Conservation (phyloP, 2,888 invertebrate genomes). For the Agonopterix arenella region DNA sequence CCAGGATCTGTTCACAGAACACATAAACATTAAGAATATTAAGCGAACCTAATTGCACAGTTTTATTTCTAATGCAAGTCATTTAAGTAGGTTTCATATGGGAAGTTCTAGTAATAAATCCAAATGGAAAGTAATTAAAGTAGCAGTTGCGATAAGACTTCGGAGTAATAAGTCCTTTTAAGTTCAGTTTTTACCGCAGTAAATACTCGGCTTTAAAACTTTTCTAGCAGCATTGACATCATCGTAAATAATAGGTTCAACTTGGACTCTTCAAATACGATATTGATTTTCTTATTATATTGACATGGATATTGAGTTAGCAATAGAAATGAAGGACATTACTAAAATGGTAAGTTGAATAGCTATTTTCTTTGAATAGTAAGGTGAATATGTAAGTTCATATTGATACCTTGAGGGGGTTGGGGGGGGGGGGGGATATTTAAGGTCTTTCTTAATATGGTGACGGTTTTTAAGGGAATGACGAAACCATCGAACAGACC, state of each 20-base stretch:
- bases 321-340: too few species aligned
- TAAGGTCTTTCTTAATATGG: too few species aligned
- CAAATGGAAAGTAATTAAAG: too few species aligned
- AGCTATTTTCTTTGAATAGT: too few species aligned
- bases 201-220: not conserved
- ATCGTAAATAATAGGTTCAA: not conserved
- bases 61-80: not conserved
- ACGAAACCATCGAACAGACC: too few species aligned
- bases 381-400: too few species aligned
- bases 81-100: not conserved
- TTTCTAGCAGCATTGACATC: not conserved
- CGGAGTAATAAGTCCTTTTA: not conserved
- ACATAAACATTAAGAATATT: not conserved
- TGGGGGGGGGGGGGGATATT: too few species aligned
- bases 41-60: not conserved
- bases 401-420: too few species aligned
- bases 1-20: not conserved
- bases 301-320: not conserved
- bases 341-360: too few species aligned
- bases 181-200: not conserved
- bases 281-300: slow-evolving; percentile 1
- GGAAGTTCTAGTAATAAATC: not conserved
- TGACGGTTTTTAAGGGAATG: too few species aligned
- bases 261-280: not conserved
- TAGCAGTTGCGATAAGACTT: not conserved